Base-by-base conservation (phyloP, 2,797 vertebrate species). In the Sternotherus odoratus region DNA sequence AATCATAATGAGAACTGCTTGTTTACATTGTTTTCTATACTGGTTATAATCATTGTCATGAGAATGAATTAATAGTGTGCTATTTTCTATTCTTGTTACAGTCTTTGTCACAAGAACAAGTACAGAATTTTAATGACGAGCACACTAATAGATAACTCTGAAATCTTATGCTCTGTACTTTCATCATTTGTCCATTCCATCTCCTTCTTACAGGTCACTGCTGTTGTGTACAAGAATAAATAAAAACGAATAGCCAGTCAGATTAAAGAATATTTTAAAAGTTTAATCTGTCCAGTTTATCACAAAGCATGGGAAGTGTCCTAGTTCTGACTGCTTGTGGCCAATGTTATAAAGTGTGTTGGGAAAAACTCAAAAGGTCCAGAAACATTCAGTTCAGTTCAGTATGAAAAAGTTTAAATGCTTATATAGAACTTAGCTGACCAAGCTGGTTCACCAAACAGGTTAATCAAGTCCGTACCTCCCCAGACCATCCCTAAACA, bases 51-150 rank as follows among this genome's bases (percentile, higher is more conserved):
- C 9, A 77, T 49, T 79, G 60, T 33, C 43, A 56, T 13, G 39
- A 89, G 86, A 89, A 63, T 46, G 54, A 86, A 87, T 49, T 87
- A n/a, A 87, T 57, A 86, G 3, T 10, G 54, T 24, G 43, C n/a
- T n/a, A 36, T 80, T 89, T 83, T 88, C 51, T 84, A 17, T 50
- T 72, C 53, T 93, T 84, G 49, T 85, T 87, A 94, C 4, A 24
- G 30, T 5, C 60, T 72, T 83, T 72, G 26, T 57, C 77, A 89
- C 8, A 89, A 57, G 36, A 81, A 85, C 17, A 92, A 77, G 9
- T 9, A 11, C 36, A 5, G 23, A 91, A 94, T 91, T 89, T 87
- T 87, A 91, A 94, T 82, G 33, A 5, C 10, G 49, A 92, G 12
- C 33, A 81, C 23, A 12, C 3, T 87, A 3, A 30, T 4, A 92